phyloP scores from a whole-genome alignment of 2,888 invertebrate genomes.

The Nomada ferruginata region DNA sequence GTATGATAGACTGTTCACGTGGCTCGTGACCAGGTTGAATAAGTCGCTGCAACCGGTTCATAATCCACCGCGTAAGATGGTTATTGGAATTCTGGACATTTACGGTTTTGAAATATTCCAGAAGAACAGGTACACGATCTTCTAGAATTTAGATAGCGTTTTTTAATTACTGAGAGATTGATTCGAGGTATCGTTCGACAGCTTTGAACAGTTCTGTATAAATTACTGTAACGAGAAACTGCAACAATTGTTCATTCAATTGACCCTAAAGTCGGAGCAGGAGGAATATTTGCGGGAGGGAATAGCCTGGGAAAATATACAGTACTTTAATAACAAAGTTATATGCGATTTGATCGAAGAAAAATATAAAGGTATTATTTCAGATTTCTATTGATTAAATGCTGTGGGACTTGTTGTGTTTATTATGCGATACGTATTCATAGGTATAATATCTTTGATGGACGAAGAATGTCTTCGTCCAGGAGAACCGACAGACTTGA shows the following conservation, averaged over 20 bases:
- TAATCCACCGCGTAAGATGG: constrained; percentile 86
- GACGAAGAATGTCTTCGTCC: constrained; percentile 97
- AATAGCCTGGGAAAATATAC: constrained; percentile 95
- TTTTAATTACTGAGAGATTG: not conserved
- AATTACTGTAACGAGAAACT: constrained; percentile 98
- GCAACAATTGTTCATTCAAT: constrained; percentile 96
- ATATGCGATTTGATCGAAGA: constrained; percentile 97
- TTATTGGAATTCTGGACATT: constrained; percentile 96
- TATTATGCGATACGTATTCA: not conserved
- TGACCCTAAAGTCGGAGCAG: constrained; percentile 96
- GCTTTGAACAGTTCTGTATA: constrained; percentile 96
- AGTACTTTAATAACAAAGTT: constrained; percentile 96
- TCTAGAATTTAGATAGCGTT: not conserved
- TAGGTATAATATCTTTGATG: constrained; percentile 92
- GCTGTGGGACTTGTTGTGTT: not conserved
- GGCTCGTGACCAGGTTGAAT: constrained; percentile 94
- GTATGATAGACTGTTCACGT: constrained; percentile 95
- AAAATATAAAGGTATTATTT: constrained; percentile 90
- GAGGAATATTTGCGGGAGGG: constrained; percentile 96
- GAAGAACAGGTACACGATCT: constrained; percentile 89
- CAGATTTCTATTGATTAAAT: not conserved
- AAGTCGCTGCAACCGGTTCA: constrained; percentile 88
- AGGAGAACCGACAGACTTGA: constrained; percentile 93
- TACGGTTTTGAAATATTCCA: constrained; percentile 98
- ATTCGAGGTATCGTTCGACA: constrained; percentile 79